phyloP scores from a whole-genome alignment of 2,113 vertebrate species.

The Ceyx cyanopectus region DNA sequence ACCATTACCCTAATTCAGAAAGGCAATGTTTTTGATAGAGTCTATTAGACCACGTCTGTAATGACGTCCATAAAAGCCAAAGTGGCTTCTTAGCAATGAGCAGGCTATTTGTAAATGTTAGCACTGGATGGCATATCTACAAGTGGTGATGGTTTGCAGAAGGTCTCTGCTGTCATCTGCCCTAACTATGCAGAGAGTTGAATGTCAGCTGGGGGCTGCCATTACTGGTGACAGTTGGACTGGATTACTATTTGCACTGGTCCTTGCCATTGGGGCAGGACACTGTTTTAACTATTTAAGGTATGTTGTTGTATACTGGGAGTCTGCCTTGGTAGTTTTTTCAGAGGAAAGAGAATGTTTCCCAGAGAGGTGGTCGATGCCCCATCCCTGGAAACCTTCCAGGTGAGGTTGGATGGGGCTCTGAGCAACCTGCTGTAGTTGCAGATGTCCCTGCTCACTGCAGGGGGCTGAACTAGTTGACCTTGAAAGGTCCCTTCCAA shows the following conservation, averaged over 20 bases:
- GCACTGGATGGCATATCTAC: accelerated
- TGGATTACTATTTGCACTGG: not conserved
- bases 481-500: no score
- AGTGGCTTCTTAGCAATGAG: not conserved
- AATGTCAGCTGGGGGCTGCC: accelerated
- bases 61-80: accelerated
- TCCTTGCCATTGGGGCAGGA: not conserved
- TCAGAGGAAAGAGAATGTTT: not conserved
- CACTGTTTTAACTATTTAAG: not conserved
- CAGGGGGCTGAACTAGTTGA: no score
- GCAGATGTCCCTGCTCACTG: no score
- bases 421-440: no score
- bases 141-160: not conserved
- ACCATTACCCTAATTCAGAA: not conserved
- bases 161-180: not conserved
- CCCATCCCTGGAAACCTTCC: not conserved
- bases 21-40: not conserved
- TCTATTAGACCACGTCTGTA: accelerated
- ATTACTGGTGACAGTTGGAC: not conserved
- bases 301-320: not conserved
- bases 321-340: not conserved
- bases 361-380: not conserved
- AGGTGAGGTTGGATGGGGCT: not conserved
- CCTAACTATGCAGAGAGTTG: accelerated
- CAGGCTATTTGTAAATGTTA: not conserved